These are phyloP conservation scores for Cephalotes varians DNA, from an alignment of 2,888 invertebrate genomes.

Conservation along the genomic window DNA sequence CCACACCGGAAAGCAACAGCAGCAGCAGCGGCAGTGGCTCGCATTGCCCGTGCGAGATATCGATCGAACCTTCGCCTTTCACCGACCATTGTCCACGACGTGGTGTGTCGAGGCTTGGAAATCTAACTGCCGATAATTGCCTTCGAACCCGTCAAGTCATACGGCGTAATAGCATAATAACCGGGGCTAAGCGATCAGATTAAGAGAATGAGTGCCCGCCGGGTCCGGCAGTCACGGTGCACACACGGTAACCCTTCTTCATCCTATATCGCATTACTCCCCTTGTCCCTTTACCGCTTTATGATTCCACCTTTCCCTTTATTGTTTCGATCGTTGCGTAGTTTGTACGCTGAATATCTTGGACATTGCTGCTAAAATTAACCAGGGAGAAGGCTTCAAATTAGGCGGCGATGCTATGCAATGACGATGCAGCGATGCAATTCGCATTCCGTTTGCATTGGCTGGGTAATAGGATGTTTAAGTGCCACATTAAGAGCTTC, in stretches of 20 bases:
- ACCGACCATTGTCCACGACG: constrained; percentile 81
- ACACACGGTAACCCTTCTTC: constrained; percentile 59
- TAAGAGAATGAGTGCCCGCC: constrained; percentile 75
- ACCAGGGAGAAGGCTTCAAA: background rate
- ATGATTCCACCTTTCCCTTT: background rate
- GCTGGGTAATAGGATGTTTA: constrained; percentile 22
- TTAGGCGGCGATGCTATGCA: background rate
- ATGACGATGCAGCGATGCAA: constrained; percentile 12
- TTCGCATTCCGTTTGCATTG: constrained; percentile 41
- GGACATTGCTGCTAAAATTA: constrained; percentile 30
- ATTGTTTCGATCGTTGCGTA: constrained; percentile 11
- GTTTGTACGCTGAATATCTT: constrained; percentile 20
- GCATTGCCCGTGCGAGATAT: constrained; percentile 76
- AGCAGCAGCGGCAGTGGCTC: constrained; percentile 69
- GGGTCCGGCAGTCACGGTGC: constrained; percentile 50
- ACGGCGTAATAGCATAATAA: constrained; percentile 81
- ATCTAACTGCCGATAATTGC: constrained; percentile 82
- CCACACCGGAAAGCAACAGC: constrained; percentile 56
- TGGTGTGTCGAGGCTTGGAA: constrained; percentile 72
- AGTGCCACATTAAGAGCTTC: constrained; percentile 15
- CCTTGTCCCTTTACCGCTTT: background rate
- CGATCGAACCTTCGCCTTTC: constrained; percentile 82
- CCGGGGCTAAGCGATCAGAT: constrained; percentile 78
- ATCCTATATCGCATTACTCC: constrained; percentile 8
- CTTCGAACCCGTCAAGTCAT: constrained; percentile 80